A percentile compares a stretch with the other conserved stretches of the same genome.
phyloP scores from a whole-genome alignment of 2,888 invertebrate species.

The Heliconius sara region DNA sequence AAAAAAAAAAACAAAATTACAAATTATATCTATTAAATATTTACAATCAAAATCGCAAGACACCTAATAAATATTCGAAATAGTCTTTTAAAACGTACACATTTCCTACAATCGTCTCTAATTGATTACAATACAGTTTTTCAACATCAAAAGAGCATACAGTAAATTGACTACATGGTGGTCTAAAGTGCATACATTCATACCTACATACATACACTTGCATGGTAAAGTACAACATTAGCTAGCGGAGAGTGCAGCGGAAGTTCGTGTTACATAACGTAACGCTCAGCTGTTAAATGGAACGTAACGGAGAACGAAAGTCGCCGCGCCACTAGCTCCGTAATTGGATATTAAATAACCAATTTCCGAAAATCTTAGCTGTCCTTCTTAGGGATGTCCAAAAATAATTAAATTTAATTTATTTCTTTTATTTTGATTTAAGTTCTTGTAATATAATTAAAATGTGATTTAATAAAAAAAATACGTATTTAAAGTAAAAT shows the following conservation, averaged over 20 bases:
- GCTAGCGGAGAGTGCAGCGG: constrained; percentile 25
- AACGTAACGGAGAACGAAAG: constrained; percentile 47
- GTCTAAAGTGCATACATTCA: not conserved
- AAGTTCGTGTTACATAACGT: constrained; percentile 44
- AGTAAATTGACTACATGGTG: not conserved
- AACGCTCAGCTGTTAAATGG: constrained; percentile 42
- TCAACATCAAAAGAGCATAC: not conserved
- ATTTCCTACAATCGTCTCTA: too few relatives aligned
- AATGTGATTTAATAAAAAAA: not conserved
- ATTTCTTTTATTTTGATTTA: not conserved
- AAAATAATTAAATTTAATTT: not conserved
- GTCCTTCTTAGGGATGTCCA: constrained; percentile 4
- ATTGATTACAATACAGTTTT: too few relatives aligned
- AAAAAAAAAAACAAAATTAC: not conserved
- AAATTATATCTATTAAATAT: too few relatives aligned
- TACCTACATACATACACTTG: not conserved
- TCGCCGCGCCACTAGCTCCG: constrained; percentile 40
- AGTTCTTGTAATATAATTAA: not conserved
- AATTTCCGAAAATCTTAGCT: constrained; percentile 39
- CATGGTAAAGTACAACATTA: constrained; percentile 20
- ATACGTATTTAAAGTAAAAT: not conserved
- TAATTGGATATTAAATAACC: constrained; percentile 46
- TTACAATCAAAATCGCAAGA: too few relatives aligned
- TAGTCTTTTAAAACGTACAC: too few relatives aligned
- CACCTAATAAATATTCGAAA: too few relatives aligned